These are phyloP conservation scores for Drosophila ohnishii DNA, from an alignment of 1,140 invertebrate species.

Conservation along the genomic window DNA sequence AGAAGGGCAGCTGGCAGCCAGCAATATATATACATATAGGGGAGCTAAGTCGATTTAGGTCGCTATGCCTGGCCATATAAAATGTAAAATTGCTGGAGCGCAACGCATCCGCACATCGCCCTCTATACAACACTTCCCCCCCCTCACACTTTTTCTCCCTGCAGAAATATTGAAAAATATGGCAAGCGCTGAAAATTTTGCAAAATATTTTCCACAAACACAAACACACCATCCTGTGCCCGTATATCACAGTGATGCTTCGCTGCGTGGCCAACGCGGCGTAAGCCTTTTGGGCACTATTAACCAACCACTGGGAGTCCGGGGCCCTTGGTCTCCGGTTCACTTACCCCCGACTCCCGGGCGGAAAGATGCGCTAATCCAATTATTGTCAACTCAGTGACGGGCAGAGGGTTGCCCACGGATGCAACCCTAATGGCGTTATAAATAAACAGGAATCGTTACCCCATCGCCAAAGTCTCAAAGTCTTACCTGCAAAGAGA, in stretches of 20 bases:
- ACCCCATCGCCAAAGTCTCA: neutral
- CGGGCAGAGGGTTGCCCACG: constrained; percentile 38
- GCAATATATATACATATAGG: neutral
- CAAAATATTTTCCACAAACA: constrained; percentile 56
- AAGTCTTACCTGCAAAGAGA: constrained; percentile 64
- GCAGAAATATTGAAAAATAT: constrained; percentile 62
- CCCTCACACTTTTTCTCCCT: no score
- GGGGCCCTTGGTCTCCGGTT: neutral
- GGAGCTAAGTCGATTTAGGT: constrained; percentile 65
- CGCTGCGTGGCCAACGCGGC: constrained; percentile 66
- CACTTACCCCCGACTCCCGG: constrained; percentile 25
- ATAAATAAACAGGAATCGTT: constrained; percentile 61
- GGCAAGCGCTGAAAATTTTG: constrained; percentile 66
- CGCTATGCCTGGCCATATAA: constrained; percentile 66
- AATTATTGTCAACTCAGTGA: constrained; percentile 83
- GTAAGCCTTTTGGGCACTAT: constrained; percentile 72
- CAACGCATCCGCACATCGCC: constrained; percentile 32
- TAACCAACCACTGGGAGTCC: constrained; percentile 39
- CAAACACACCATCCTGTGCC: constrained; percentile 2
- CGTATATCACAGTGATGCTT: constrained; percentile 58
- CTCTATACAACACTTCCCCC: neutral
- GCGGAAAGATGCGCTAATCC: constrained; percentile 74
- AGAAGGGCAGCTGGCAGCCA: neutral
- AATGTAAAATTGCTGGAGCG: constrained; percentile 74
- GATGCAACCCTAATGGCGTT: constrained; percentile 43